Conservation (phyloP, 2,113 vertebrate species). For the Dicentrarchus labrax region DNA sequence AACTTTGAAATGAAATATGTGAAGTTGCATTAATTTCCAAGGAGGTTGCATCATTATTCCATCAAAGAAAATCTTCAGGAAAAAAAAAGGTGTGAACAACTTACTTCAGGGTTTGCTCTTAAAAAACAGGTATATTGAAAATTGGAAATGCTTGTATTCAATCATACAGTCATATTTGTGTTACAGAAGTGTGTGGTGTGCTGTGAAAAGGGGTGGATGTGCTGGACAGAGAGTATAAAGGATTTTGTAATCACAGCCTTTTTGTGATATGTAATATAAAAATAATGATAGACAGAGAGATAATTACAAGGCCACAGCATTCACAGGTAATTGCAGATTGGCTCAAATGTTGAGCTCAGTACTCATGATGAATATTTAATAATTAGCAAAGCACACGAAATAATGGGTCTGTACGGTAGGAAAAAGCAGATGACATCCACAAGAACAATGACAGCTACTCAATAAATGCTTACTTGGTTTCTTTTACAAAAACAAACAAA, state of each 20-base stretch:
- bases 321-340: constrained; percentile 44
- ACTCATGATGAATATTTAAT: constrained; percentile 29
- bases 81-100: constrained; percentile 35
- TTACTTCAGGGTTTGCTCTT: constrained; percentile 40
- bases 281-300: constrained; percentile 29
- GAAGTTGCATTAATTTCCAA: constrained; percentile 68
- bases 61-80: constrained; percentile 26
- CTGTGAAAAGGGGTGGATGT: background rate
- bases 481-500: background rate
- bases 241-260: constrained; percentile 39
- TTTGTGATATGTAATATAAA: constrained; percentile 31
- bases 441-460: background rate
- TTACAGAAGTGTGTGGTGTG: constrained; percentile 1
- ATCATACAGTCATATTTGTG: constrained; percentile 19
- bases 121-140: constrained; percentile 47
- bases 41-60: constrained; percentile 65
- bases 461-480: background rate
- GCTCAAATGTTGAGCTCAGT: constrained; percentile 26
- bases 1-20: constrained; percentile 59
- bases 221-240: constrained; percentile 22
- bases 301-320: constrained; percentile 43
- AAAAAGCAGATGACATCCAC: background rate
- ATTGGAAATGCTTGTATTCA: constrained; percentile 38
- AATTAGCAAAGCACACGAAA: constrained; percentile 13
- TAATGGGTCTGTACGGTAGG: background rate